These are phyloP conservation scores for Heliconius aoede DNA, from an alignment of 2,888 invertebrate genomes.

Conservation along the genomic window DNA sequence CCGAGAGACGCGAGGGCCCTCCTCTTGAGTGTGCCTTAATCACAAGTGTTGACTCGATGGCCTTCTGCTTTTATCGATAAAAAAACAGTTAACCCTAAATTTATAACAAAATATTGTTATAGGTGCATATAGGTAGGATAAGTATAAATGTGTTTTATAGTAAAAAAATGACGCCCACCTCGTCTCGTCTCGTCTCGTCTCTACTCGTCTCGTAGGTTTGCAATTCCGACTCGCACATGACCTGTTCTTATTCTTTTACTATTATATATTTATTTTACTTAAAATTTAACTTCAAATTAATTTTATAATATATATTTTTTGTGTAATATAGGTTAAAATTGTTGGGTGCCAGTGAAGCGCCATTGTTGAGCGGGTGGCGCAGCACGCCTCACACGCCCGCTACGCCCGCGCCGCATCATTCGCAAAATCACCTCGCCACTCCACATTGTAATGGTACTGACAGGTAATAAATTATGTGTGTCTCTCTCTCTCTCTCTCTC, in stretches of 20 bases:
- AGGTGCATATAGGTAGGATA: neutral
- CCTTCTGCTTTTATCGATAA: constrained; percentile 44
- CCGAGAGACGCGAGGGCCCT: constrained; percentile 64
- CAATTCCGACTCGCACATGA: neutral
- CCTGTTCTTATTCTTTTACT: neutral
- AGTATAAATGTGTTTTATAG: too few species aligned
- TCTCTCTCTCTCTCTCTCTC: constrained; percentile 9
- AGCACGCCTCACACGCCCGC: constrained; percentile 79
- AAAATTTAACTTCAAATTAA: neutral
- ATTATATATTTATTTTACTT: neutral
- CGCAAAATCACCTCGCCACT: constrained; percentile 78
- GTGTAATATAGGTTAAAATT: constrained; percentile 83
- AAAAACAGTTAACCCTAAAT: constrained; percentile 32
- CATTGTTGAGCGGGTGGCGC: constrained; percentile 88
- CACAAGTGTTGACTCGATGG: constrained; percentile 73
- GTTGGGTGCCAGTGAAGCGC: constrained; percentile 89
- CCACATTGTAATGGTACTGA: constrained; percentile 79
- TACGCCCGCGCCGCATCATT: constrained; percentile 80
- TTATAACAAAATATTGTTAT: neutral
- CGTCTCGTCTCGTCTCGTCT: too few species aligned
- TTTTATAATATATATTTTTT: neutral
- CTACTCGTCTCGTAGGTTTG: too few species aligned
- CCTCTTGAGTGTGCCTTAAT: constrained; percentile 72
- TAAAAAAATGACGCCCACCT: too few species aligned
- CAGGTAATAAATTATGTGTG: constrained; percentile 54